These are phyloP conservation scores for Rissa tridactyla DNA, from an alignment of 2,113 vertebrate genomes.

Conservation along the genomic window DNA sequence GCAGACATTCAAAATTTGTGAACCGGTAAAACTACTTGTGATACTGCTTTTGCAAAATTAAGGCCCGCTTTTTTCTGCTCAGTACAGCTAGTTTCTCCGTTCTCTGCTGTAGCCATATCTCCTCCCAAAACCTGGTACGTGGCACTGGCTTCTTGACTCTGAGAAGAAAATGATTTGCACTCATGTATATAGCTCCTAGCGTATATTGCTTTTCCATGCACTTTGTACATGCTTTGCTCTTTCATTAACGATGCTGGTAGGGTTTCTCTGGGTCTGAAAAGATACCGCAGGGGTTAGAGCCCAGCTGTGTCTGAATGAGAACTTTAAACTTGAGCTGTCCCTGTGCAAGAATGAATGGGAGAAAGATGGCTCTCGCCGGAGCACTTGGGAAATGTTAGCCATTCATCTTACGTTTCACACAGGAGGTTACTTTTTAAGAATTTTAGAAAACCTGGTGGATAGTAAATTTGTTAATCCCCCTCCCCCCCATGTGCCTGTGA, in stretches of 20 bases:
- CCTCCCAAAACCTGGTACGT: background rate
- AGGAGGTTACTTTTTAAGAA: constrained; percentile 32
- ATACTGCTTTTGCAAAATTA: background rate
- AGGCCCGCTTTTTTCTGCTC: background rate
- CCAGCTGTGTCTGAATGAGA: constrained; percentile 13
- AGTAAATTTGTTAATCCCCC: constrained; percentile 38
- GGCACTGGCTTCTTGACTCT: background rate
- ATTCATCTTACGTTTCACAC: constrained; percentile 49
- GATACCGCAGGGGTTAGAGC: background rate
- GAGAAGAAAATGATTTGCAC: background rate
- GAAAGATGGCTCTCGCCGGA: constrained; percentile 40
- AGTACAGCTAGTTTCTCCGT: background rate
- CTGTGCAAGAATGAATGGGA: constrained; percentile 30
- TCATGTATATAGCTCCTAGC: background rate
- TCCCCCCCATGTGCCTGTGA: background rate
- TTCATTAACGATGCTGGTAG: background rate
- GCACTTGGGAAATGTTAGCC: constrained; percentile 29
- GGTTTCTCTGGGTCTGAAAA: constrained; percentile 28
- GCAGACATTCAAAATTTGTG: background rate
- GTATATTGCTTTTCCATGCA: background rate
- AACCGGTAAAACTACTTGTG: background rate
- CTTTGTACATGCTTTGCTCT: background rate
- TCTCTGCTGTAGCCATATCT: background rate
- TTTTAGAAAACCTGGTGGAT: constrained; percentile 32
- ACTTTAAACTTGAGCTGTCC: constrained; percentile 39